Base-by-base conservation (phyloP, 2,113 vertebrate species). In the Stigmatopora argus region DNA sequence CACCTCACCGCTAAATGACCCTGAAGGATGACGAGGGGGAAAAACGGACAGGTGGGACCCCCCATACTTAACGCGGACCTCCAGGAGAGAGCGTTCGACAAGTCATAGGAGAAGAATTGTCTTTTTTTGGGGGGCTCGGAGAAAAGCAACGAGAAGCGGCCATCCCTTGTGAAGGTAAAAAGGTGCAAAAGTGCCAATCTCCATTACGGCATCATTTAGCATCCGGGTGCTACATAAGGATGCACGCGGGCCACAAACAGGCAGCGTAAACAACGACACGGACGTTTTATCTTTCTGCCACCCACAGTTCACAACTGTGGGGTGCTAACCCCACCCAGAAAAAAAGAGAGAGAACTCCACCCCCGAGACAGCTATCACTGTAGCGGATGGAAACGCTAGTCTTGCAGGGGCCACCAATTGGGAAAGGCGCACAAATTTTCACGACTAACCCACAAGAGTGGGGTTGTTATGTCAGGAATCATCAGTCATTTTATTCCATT, bases 231-330 rank as follows among this genome's bases (percentile, higher is more conserved):
- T 78, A 74, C 83, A 80, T 66, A 81, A 83, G 81, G 79, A 61
- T 75, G 83, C 64, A 76, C 77, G 69, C 71, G 67, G 77, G 74
- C 76, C 80, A 85, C 83, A 89, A 89, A 89, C 78, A 88, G 82
- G 70, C 81, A 86, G 85, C 78, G 70, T 69, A 90, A 90, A 90
- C 89, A 89, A 74, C 15, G 49, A 64, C 1, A 78, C 9, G 66
- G 12, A 66, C 79, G 85, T 86, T 90, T 90, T 86, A 89, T 86
- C 85, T 85, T 69, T 44, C 47, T 62, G 73, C 89, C 89, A 91
- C 89, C 89, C 89, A 89, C 87, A 81, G 86, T 81, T 85, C 73
- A 66, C 68, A 19, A 67, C 87, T 72, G 85, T 60, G 62, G 85
- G 86, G 79, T 61, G 70, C 78, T 77, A 75, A 84, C 38, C 38